These are phyloP conservation scores for Tetragonula carbonaria DNA, from an alignment of 2,888 invertebrate genomes.

Conservation along the genomic window DNA sequence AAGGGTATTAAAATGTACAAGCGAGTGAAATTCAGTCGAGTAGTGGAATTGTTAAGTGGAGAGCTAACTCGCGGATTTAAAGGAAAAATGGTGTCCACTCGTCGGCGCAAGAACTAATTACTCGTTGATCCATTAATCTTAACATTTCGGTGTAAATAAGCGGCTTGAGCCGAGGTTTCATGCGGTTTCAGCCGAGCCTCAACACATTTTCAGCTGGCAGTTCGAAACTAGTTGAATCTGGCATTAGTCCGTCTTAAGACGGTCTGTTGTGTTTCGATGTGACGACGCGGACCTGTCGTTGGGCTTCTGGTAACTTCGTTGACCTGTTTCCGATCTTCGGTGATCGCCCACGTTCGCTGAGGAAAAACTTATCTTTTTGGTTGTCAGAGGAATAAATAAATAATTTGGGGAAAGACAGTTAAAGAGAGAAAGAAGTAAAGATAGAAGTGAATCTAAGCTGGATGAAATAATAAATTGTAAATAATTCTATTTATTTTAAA, in stretches of 20 bases:
- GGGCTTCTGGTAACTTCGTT: neutral
- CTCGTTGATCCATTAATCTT: neutral
- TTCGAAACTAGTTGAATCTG: constrained; percentile 13
- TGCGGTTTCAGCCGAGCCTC: neutral
- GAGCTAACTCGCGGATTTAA: neutral
- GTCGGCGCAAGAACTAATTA: constrained; percentile 1
- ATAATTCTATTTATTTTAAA: too few species aligned
- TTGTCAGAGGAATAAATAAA: too few species aligned
- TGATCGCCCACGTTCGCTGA: too few species aligned
- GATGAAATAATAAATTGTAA: too few species aligned
- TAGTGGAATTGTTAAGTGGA: neutral
- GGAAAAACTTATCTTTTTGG: too few species aligned
- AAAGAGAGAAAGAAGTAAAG: too few species aligned
- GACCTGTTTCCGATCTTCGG: neutral
- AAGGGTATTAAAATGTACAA: too few species aligned
- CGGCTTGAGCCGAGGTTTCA: neutral
- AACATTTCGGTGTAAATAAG: neutral
- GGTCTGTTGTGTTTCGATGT: neutral
- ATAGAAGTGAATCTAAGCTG: too few species aligned
- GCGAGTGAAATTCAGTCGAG: too few species aligned
- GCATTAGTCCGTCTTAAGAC: constrained; percentile 8
- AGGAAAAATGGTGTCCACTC: neutral
- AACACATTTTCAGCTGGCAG: constrained; percentile 12
- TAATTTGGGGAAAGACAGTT: too few species aligned
- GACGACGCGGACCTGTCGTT: neutral